Conservation (phyloP, 2,113 vertebrate species). For the Nerophis ophidion region DNA sequence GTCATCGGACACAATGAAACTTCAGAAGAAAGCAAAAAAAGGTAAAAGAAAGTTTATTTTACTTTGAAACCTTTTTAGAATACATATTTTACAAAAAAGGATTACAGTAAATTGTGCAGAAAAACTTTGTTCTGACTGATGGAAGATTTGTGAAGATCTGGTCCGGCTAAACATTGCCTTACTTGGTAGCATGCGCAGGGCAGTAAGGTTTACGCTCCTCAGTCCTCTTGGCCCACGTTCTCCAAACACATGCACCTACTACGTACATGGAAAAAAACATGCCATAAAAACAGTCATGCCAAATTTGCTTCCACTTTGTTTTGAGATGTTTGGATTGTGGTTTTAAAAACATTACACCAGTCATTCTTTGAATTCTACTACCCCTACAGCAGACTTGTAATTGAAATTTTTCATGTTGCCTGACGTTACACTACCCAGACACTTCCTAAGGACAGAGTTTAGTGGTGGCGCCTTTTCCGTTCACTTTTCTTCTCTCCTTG, state of each 20-base stretch:
- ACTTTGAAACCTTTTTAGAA: not conserved
- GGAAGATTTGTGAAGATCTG: constrained; percentile 31
- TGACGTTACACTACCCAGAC: not conserved
- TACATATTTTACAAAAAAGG: not conserved
- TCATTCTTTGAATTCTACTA: not conserved
- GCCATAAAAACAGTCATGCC: constrained; percentile 19
- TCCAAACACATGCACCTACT: constrained; percentile 26
- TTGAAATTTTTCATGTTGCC: not conserved
- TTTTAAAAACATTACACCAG: constrained; percentile 10
- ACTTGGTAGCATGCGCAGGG: constrained; percentile 50
- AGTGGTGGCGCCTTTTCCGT: constrained; percentile 28
- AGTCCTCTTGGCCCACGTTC: constrained; percentile 38
- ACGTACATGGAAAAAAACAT: constrained; percentile 20
- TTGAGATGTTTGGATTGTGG: constrained; percentile 3
- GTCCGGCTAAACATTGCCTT: constrained; percentile 60
- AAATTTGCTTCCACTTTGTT: constrained; percentile 1
- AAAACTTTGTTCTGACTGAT: constrained; percentile 33
- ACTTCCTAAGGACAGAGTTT: constrained; percentile 14
- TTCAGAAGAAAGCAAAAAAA: constrained; percentile 98
- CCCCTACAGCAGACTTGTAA: constrained; percentile 4
- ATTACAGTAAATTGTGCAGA: constrained; percentile 10
- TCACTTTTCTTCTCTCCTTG: constrained; percentile 55
- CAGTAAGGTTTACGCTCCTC: constrained; percentile 20
- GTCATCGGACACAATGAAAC: constrained; percentile 91
- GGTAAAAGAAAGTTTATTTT: constrained; percentile 64